These are phyloP conservation scores for Collichthys lucidus DNA, from an alignment of 2,113 vertebrate genomes.

Conservation along the genomic window DNA sequence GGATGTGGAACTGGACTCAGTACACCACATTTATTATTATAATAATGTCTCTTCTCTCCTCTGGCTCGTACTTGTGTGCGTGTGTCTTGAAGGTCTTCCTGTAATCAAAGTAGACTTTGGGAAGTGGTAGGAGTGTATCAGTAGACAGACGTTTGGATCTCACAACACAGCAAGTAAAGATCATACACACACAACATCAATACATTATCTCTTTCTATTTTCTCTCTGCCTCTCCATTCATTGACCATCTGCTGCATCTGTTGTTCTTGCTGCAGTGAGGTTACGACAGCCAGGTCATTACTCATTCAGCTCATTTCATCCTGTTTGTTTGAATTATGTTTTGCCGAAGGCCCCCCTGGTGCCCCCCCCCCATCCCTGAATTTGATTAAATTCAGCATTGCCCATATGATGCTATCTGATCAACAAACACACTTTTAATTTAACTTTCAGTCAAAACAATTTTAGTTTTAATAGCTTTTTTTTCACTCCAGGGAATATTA, in stretches of 20 bases:
- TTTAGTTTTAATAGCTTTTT: constrained; percentile 2
- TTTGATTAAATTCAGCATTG: constrained; percentile 49
- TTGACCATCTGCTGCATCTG: constrained; percentile 50
- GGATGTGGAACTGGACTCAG: constrained; percentile 34
- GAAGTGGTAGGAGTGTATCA: constrained; percentile 5
- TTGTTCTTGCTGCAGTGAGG: constrained; percentile 39
- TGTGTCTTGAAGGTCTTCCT: neutral
- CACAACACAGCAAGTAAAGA: constrained; percentile 1
- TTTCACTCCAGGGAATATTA: neutral
- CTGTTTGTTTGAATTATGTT: constrained; percentile 58
- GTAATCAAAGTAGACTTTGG: constrained; percentile 17
- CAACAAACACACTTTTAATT: constrained; percentile 42
- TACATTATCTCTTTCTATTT: neutral
- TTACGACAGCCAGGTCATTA: constrained; percentile 41
- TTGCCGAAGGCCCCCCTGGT: constrained; percentile 5
- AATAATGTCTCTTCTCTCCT: neutral
- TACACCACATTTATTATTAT: constrained; percentile 9
- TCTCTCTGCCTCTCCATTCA: neutral
- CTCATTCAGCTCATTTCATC: constrained; percentile 59
- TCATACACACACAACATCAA: neutral
- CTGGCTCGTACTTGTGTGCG: neutral
- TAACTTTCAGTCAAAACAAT: neutral
- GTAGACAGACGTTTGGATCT: constrained; percentile 1
- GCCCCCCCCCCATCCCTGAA: constrained; percentile 3
- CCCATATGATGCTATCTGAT: constrained; percentile 29